Conservation (phyloP, 2,888 invertebrate species). For the Chloroclysta siterata region DNA sequence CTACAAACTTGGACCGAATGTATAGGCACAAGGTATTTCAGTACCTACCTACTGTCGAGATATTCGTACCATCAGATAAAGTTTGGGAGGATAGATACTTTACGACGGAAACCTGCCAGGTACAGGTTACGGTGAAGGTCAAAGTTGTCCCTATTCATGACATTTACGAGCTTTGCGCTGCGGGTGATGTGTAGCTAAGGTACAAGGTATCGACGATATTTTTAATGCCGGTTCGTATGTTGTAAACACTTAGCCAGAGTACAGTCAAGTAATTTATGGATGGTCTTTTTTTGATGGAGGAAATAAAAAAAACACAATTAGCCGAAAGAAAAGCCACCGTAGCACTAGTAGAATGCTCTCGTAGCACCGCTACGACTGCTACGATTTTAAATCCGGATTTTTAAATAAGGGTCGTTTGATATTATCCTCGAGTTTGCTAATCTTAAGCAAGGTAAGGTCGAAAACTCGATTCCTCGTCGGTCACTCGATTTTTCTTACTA, state of each 20-base stretch:
- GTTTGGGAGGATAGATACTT: slow-evolving; percentile 21
- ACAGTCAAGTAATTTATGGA: not conserved
- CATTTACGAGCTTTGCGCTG: slow-evolving; percentile 37
- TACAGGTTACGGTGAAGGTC: slow-evolving; percentile 36
- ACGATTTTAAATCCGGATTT: not conserved
- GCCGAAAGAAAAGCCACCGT: not conserved
- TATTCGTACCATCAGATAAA: slow-evolving; percentile 20
- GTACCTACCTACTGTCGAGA: slow-evolving; percentile 7
- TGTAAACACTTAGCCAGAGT: no score
- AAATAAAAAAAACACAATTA: not conserved
- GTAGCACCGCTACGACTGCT: slow-evolving; percentile 21
- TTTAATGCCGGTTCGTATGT: not conserved
- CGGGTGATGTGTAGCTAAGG: slow-evolving; percentile 16
- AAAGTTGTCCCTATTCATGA: slow-evolving; percentile 38
- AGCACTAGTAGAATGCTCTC: not conserved
- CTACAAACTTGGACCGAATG: not conserved
- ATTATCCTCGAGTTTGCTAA: not conserved
- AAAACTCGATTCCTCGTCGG: not conserved
- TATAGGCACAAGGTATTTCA: not conserved
- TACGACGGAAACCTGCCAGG: slow-evolving; percentile 30
- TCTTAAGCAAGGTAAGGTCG: not conserved
- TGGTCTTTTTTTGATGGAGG: not conserved
- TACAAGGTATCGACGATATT: slow-evolving; percentile 3
- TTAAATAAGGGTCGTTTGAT: not conserved
- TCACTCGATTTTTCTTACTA: not conserved